A percentile compares a stretch with the other conserved stretches of the same genome.
phyloP scores from a whole-genome alignment of 1,140 invertebrate genomes.

The Doryteuthis pealeii region DNA sequence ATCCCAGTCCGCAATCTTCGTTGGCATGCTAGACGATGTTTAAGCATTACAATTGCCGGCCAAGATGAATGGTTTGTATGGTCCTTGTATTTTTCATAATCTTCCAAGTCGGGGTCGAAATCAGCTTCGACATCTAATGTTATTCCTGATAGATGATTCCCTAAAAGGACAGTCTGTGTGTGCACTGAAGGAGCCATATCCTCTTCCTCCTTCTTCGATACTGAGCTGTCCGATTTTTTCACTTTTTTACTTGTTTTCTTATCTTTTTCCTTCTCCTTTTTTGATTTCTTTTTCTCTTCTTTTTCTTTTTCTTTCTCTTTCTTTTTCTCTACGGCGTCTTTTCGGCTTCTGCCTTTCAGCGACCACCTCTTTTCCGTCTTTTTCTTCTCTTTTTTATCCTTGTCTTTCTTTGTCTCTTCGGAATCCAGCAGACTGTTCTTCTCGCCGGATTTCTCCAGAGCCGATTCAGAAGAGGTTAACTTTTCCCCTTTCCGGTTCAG shows the following conservation, averaged over 20 bases:
- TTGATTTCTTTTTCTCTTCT: not conserved
- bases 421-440: not conserved
- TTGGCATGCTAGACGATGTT: slow-evolving; percentile 23
- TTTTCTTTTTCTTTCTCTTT: not conserved
- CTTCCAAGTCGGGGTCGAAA: not conserved
- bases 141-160: not conserved
- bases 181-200: not conserved
- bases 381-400: not conserved
- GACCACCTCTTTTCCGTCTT: not conserved
- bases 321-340: not conserved
- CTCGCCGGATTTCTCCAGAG: not conserved
- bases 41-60: slow-evolving; percentile 26
- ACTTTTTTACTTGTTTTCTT: slow-evolving; percentile 5
- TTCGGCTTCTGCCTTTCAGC: not conserved
- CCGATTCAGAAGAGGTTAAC: not conserved
- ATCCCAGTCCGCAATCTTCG: slow-evolving; percentile 17
- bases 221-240: not conserved
- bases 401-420: not conserved
- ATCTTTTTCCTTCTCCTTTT: slow-evolving; percentile 8
- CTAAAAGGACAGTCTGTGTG: not conserved
- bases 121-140: not conserved
- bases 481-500: not conserved
- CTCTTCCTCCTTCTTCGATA: not conserved
- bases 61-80: slow-evolving; percentile 9
- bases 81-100: not conserved